Evolutionary conservation across 2,113 vertebrate species (phyloP).

Genomic region (Poeciliopsis occidentalis): DNA sequence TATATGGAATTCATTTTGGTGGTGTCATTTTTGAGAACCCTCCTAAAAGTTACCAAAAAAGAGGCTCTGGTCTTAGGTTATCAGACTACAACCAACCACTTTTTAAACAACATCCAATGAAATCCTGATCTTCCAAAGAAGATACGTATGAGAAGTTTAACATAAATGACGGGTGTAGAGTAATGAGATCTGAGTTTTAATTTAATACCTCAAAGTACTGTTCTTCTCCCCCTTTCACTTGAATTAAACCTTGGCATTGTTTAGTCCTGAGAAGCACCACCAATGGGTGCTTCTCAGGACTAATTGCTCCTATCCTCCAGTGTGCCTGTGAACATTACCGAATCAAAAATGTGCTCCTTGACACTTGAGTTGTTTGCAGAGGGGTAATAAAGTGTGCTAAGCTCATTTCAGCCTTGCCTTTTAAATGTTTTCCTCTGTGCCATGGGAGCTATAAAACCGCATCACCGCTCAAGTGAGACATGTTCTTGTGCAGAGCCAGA

Average conservation of each 20-base stretch:
- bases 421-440: conserved; percentile 65
- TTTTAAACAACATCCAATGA: no score
- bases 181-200: background rate
- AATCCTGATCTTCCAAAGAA: no score
- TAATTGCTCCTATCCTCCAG: conserved; percentile 61
- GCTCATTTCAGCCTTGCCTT: conserved; percentile 71
- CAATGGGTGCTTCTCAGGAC: conserved; percentile 38
- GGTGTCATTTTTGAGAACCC: no score
- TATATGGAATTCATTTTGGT: no score
- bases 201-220: conserved; percentile 1
- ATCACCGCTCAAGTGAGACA: conserved; percentile 68
- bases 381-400: conserved; percentile 73
- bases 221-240: conserved; percentile 26
- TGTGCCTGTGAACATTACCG: conserved; percentile 57
- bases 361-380: conserved; percentile 74
- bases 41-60: no score
- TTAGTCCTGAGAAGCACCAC: conserved; percentile 40
- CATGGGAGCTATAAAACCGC: conserved; percentile 66
- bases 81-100: no score
- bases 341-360: conserved; percentile 59
- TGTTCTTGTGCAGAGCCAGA: conserved; percentile 50
- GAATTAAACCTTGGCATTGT: conserved; percentile 47
- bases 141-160: background rate
- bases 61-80: no score
- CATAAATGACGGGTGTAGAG: background rate